These are phyloP conservation scores for Drosophila santomea DNA, from an alignment of 1,140 invertebrate genomes.

Conservation along the genomic window DNA sequence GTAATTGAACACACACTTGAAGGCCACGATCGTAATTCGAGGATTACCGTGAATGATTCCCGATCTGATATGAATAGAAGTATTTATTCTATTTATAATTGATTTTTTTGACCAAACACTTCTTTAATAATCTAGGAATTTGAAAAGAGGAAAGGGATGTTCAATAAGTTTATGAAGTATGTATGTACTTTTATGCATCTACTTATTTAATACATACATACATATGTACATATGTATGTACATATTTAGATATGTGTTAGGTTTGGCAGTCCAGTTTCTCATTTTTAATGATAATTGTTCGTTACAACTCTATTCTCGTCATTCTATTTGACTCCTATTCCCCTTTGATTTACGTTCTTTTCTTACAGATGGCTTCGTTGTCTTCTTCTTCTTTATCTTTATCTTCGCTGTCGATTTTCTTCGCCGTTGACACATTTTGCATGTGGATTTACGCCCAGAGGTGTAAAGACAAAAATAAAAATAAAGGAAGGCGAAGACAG, in stretches of 20 bases:
- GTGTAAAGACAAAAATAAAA: constrained; percentile 24
- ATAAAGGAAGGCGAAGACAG: neutral
- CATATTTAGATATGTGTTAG: too few relatives aligned
- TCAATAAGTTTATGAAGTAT: neutral
- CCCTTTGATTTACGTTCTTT: neutral
- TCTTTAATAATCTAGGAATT: too few relatives aligned
- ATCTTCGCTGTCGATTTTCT: neutral
- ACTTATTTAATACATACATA: neutral
- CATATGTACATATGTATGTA: too few relatives aligned
- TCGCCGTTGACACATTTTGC: constrained; percentile 31
- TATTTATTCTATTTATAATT: too few relatives aligned
- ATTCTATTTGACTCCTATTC: neutral
- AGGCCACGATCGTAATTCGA: constrained; percentile 14
- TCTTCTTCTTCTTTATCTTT: neutral
- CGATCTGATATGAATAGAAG: too few relatives aligned
- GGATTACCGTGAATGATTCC: constrained; percentile 8
- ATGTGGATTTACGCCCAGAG: constrained; percentile 29
- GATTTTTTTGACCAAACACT: too few relatives aligned
- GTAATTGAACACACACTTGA: constrained; percentile 23
- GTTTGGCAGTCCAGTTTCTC: too few relatives aligned
- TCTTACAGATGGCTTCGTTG: neutral
- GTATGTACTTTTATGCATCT: too few relatives aligned
- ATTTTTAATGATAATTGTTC: neutral
- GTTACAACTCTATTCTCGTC: neutral
- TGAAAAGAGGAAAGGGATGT: neutral